Percentiles rank a stretch among this genome's conserved stretches.
Conservation (phyloP, 2,888 invertebrate genomes). For the Clunio marinus region DNA sequence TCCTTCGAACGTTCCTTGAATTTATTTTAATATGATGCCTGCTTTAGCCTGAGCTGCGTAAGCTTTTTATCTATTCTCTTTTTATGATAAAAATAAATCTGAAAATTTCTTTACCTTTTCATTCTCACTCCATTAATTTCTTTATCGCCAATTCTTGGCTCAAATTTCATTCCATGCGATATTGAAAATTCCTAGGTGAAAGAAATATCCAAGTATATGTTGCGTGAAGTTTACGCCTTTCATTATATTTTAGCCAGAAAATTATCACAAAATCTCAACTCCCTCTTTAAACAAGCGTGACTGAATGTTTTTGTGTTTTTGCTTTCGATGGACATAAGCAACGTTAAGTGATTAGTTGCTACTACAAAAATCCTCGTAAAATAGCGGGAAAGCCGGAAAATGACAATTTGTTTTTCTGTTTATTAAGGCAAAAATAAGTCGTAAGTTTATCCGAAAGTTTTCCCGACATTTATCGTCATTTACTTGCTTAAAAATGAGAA, state of each 20-base stretch:
- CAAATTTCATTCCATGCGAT: no score
- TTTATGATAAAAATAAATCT: no score
- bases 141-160: no score
- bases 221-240: conserved; percentile 6
- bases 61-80: no score
- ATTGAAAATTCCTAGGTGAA: no score
- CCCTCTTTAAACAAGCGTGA: not conserved
- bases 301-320: not conserved
- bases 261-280: conserved; percentile 8
- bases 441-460: not conserved
- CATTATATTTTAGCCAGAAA: no score
- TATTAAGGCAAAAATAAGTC: not conserved
- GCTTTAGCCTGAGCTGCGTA: no score
- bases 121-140: not conserved
- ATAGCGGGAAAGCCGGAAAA: not conserved
- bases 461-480: not conserved
- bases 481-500: no score
- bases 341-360: no score
- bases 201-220: no score
- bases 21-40: conserved; percentile 3
- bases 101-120: not conserved
- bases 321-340: no score
- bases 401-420: not conserved
- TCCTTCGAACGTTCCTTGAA: not conserved
- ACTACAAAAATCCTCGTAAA: no score